These are phyloP conservation scores for Orchestes rusci DNA, from an alignment of 2,888 invertebrate genomes.

Conservation along the genomic window DNA sequence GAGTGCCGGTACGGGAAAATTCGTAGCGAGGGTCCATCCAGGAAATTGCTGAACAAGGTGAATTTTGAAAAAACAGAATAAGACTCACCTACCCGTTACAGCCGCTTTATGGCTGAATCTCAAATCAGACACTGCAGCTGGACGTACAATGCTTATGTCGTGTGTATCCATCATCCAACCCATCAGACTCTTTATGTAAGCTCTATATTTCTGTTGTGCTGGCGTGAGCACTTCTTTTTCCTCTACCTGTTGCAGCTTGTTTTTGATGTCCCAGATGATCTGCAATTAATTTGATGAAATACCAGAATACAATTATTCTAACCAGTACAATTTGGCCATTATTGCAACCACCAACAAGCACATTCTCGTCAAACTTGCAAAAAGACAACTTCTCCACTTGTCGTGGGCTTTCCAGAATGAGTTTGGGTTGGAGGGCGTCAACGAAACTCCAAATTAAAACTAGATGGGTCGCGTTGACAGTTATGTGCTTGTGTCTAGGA, in stretches of 20 bases:
- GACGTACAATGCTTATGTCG: constrained; percentile 51
- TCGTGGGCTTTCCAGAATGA: constrained; percentile 59
- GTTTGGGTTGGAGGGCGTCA: constrained; percentile 61
- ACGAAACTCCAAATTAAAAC: constrained; percentile 70
- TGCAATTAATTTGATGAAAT: constrained; percentile 8
- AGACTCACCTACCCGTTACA: constrained; percentile 42
- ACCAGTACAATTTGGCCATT: constrained; percentile 58
- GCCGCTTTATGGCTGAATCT: constrained; percentile 55
- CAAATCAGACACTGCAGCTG: constrained; percentile 54
- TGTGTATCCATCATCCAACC: constrained; percentile 61
- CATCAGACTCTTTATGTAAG: constrained; percentile 47
- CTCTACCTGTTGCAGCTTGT: constrained; percentile 45
- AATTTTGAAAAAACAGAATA: constrained; percentile 1
- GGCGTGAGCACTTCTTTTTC: constrained; percentile 54
- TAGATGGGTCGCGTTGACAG: constrained; percentile 56
- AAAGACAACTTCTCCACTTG: constrained; percentile 60
- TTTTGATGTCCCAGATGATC: constrained; percentile 32
- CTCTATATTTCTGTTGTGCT: constrained; percentile 56
- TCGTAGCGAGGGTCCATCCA: constrained; percentile 61
- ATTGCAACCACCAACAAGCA: constrained; percentile 62
- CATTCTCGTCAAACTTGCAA: constrained; percentile 61
- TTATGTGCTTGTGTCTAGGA: constrained; percentile 33
- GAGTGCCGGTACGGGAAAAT: constrained; percentile 54
- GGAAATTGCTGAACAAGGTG: constrained; percentile 42
- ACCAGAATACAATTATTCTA: too few species aligned